phyloP scores from a whole-genome alignment of 2,797 vertebrate genomes.

The Dermochelys coriacea region DNA sequence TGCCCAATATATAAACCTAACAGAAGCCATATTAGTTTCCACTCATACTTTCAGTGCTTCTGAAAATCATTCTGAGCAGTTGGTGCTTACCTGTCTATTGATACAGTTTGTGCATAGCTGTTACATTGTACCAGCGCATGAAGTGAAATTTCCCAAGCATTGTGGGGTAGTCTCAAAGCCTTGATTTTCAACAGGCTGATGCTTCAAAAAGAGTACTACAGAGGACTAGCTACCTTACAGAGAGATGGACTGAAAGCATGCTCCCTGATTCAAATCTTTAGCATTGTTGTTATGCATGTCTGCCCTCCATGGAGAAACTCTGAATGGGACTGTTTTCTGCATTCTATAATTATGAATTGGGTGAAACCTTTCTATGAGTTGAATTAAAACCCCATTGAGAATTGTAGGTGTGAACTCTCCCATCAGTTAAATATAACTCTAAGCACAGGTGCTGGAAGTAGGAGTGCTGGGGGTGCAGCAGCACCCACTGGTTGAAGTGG shows the following conservation, averaged over 20 bases:
- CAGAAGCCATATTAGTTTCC: not conserved
- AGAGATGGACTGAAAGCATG: not conserved
- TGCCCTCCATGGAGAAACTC: too few species aligned
- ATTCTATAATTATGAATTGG: too few species aligned
- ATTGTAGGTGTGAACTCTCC: too few species aligned
- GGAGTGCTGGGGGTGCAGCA: too few species aligned
- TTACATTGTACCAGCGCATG: not conserved
- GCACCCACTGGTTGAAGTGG: too few species aligned
- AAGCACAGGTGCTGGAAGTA: too few species aligned
- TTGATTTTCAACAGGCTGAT: not conserved
- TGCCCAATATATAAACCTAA: not conserved
- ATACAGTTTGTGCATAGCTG: not conserved
- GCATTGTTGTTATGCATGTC: too few species aligned
- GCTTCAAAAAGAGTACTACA: not conserved
- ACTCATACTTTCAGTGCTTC: not conserved
- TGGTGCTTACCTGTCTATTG: not conserved
- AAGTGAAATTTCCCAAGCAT: not conserved
- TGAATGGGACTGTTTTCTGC: too few species aligned
- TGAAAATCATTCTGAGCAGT: not conserved
- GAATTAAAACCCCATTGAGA: too few species aligned
- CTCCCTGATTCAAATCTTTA: too few species aligned
- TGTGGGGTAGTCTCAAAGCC: not conserved
- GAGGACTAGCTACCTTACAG: not conserved
- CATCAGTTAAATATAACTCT: too few species aligned
- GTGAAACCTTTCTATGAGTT: too few species aligned